Base-by-base conservation (phyloP, 1,140 invertebrate genomes). In the Caerostris extrusa region DNA sequence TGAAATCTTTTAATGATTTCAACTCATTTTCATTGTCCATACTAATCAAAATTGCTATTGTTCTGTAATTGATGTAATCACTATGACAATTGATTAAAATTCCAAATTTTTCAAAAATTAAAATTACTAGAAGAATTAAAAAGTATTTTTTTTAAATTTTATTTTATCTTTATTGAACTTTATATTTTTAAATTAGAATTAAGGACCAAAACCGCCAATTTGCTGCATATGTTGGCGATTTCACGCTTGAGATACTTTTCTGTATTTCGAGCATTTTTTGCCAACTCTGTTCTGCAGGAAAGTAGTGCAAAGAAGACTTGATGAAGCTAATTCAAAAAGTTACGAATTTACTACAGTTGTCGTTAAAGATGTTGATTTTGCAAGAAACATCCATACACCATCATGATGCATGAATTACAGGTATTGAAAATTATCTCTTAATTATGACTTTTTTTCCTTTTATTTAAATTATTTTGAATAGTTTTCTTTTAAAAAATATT, bases 231-330 rank as follows among this genome's bases (percentile, higher is more conserved):
- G 4, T 83, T 83, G 82, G 82, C 82, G 82, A 83, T 19, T 83
- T n/a, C 82, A 83, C 56, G 82, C 82, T 83, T 58, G 14, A 83
- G 55, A 83, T 56, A 55, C 3, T 56, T 83, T 83, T 83, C 82
- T 34, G 82, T 83, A 83, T 83, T 83, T 83, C 82, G 56, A 83
- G 82, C 55, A 58, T 57, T 83, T 83, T 58, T 83, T 77, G 34
- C 71, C 5, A 12, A 50, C 34, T 83, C 3, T 55, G 7, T 19
- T 83, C 14, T 34, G 55, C 19, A 17, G 14, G 82, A 81, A 77
- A 83, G 55, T 83, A 55, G n/a, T 17, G 55, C 82, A 53, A 50
- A 7, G 7, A 4, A 34, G 71, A 77, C 34, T 34, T 4, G 69
- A 34, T 8, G 69, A 77, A 77, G 53, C 12, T 12, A 53, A 77